Evolutionary conservation across 2,113 vertebrate genomes (phyloP), one percentile per base, ranked within the genome.

Genomic region (Paratilapia polleni): DNA sequence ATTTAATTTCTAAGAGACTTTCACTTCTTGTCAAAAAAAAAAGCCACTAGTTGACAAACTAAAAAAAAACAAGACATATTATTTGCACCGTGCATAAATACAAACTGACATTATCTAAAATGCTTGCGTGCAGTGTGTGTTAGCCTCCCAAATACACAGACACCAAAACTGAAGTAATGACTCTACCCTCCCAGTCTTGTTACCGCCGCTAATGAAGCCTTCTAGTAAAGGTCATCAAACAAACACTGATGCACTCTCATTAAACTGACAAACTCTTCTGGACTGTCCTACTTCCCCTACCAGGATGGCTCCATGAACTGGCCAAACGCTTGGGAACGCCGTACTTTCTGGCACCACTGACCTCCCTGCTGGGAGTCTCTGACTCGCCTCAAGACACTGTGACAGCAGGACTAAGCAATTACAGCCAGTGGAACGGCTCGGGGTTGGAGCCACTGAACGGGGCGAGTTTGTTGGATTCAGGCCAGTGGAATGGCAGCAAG

Each of bases 241-340:
- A 66, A 74, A 60, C 60, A 62, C 0, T 24, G 22, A 43, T 34
- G 43, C 19, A 6, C 63, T 80, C 82, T 88, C 64, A 91, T 87
- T 79, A 79, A 82, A 68, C 60, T 81, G 83, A 83, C 77, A 70
- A 75, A 43, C 54, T 76, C 56, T 17, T 61, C 3, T 49, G 57
- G 58, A 47, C 63, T 77, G 54, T 82, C 70, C 20, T 52, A 83
- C 17, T 59, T 61, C 58, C 80, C 56, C 59, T 80, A 47, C 66
- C 88, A 97, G 96, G 96, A 58, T 97, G 96, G 96, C 94, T 97
- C 38, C 96, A 97, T 38, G 96, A 97, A 86, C 92, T 97, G 28
- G 96, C 95, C 47, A 97, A 96, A 82, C 94, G 96, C 9, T 88
- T 97, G 85, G 96, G 93, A 77, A 95, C 95, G 3, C 96, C 96